A percentile compares a stretch with the other conserved stretches of the same genome.
Conservation (phyloP, 2,888 invertebrate genomes). For the Drosophila algonquin region DNA sequence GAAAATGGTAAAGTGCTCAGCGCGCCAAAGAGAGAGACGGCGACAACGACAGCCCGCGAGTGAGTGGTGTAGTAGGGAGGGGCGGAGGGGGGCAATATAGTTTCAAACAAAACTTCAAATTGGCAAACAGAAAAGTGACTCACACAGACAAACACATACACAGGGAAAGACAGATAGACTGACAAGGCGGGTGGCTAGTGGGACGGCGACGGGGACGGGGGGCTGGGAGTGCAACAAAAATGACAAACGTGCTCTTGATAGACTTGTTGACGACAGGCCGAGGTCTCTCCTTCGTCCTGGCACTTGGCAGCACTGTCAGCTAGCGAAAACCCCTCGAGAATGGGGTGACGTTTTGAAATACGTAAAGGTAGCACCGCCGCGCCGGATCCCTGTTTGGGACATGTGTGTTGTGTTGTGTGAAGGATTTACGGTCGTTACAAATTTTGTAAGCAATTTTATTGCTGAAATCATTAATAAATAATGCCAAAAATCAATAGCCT, state of each 20-base stretch:
- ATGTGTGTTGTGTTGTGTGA: conserved; percentile 24
- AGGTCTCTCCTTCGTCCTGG: conserved; percentile 45
- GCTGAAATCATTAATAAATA: conserved; percentile 61
- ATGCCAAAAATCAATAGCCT: conserved; percentile 71
- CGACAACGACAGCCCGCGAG: neutral
- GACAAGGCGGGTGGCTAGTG: conserved; percentile 4
- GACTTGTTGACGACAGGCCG: conserved; percentile 77
- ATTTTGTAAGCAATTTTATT: conserved; percentile 59
- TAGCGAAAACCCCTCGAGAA: conserved; percentile 45
- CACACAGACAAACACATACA: conserved; percentile 18
- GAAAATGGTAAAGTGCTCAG: conserved; percentile 56
- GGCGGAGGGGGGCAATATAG: conserved; percentile 23
- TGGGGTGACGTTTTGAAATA: conserved; percentile 27
- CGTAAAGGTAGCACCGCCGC: neutral
- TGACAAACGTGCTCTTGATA: conserved; percentile 80
- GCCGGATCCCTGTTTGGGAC: neutral
- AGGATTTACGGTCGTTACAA: conserved; percentile 14
- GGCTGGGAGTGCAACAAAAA: conserved; percentile 64
- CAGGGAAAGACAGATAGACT: conserved; percentile 14
- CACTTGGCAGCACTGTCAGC: conserved; percentile 75
- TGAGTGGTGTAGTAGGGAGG: neutral
- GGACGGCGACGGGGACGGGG: conserved; percentile 1
- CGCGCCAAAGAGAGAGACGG: conserved; percentile 10
- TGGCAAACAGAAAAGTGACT: conserved; percentile 48
- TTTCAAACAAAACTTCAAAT: conserved; percentile 64